Evolutionary conservation across 2,113 vertebrate genomes (phyloP), one percentile per base, ranked within the genome.

Genomic region (Oreochromis niloticus): DNA sequence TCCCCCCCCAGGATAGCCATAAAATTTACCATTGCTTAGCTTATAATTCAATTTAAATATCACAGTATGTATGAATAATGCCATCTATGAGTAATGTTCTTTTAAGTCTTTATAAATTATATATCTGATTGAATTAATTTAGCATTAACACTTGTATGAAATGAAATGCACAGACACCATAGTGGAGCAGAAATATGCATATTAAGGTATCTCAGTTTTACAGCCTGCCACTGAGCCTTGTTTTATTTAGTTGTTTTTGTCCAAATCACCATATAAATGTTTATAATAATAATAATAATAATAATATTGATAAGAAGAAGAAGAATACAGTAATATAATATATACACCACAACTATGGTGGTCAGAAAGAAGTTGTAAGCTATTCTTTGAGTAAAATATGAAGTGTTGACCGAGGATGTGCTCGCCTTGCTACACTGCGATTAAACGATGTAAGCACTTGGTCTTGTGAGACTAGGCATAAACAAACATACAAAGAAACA

Each of bases 101-200:
- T 93, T 89, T 85, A 94, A 95, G 86, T 87, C 79, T 87, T 92
- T 90, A 57, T 91, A 88, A 90, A 95, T 95, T 85, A 90, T 89
- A 81, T 32, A 90, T 89, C 81, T 81, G 73, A 91, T 92, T 93
- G 24, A 84, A 94, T 90, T 90, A 24, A 92, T 89, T 90, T 87
- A 84, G 86, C 80, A 90, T 91, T 88, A 91, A 94, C 86, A 85
- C 43, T 48, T 79, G 68, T 57, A 81, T 83, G 50, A 88, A 92
- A 89, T 84, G 89, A 73, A 95, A 89, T 75, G 27, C 46, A 83
- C 12, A 82, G 80, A 88, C 80, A 85, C 46, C 54, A 39, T 52
- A 68, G 59, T 78, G 78, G 36, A 43, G 30, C 82, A 55, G 56
- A 86, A 92, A 79, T 83, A 80, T 55, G 48, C 6, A 34, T 32